Evolutionary conservation across 2,113 vertebrate species (phyloP), one percentile per base, ranked within the genome.

Genomic region (Steatornis caripensis): DNA sequence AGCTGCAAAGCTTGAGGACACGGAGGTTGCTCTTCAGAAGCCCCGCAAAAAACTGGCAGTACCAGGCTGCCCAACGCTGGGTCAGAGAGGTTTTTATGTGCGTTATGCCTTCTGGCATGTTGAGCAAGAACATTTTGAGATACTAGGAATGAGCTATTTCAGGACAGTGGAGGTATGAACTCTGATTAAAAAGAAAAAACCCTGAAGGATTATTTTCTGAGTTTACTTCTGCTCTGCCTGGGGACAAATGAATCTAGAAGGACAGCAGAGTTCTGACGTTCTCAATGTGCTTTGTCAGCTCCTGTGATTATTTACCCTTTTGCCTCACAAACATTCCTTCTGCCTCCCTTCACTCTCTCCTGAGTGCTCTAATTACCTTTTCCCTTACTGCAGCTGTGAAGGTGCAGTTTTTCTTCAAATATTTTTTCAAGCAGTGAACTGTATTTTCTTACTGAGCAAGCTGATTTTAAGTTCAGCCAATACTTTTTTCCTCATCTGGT

Each of bases 81-180:
- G 61, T 93, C 80, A 84, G 89, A 69, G 80, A 89, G 48, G 81
- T 84, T 76, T 93, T 77, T 18, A 6, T 83, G 91, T 77, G 22
- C 46, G 9, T 72, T 88, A 22, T 90, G 32, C 78, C 75, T 91
- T 80, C 84, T 85, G 95, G 84, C 82, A 77, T 72, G 70, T 43
- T 89, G 87, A 94, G 78, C 87, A 91, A 95, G 92, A 82, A 36
- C 54, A 88, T 96, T 91, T 83, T 65, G 71, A 91, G 87, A 58
- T 58, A 66, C 36, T 36, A 79, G 53, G 54, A 83, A 49, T 34
- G 45, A 86, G 62, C 18, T 94, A 65, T 90, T 95, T 93, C 74
- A 90, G 87, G 66, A 69, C 29, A 76, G 48, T 60, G 61, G 22
- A 91, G 61, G 29, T 94, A 72, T 48, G 54, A 89, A 91, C 27